Evolutionary conservation across 1,140 invertebrate genomes (phyloP).

Genomic region (Asobara japonica): DNA sequence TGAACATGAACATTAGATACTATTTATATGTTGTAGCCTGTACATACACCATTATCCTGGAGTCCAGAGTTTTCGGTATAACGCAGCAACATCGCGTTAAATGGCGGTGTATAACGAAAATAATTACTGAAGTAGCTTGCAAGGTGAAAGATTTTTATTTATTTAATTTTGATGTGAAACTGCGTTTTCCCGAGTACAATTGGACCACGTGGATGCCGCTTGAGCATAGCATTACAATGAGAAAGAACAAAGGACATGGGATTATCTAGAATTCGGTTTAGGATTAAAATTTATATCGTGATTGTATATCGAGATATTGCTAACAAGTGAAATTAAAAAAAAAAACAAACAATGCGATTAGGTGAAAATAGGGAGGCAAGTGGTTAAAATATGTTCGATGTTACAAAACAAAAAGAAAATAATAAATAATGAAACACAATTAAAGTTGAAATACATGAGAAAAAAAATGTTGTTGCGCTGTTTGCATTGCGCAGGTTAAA

Average conservation of each 20-base stretch:
- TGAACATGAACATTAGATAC: slow-evolving; percentile 41
- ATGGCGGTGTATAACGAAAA: not conserved
- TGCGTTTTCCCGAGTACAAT: not conserved
- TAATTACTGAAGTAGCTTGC: not conserved
- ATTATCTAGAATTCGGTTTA: slow-evolving; percentile 37
- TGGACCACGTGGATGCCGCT: slow-evolving; percentile 16
- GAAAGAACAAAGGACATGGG: slow-evolving; percentile 6
- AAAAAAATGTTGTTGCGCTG: slow-evolving; percentile 41
- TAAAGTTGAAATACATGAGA: slow-evolving; percentile 18
- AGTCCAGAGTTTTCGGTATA: not conserved
- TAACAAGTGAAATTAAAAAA: slow-evolving; percentile 25
- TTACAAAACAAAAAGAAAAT: slow-evolving; percentile 23
- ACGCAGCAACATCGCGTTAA: not conserved
- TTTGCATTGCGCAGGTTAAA: slow-evolving; percentile 45
- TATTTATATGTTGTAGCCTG: slow-evolving; percentile 52
- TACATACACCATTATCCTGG: slow-evolving; percentile 43
- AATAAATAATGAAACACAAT: slow-evolving; percentile 19
- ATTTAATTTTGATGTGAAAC: not conserved
- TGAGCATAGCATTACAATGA: slow-evolving; percentile 27
- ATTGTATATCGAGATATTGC: slow-evolving; percentile 43
- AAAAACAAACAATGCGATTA: not conserved
- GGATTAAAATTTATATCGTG: slow-evolving; percentile 47
- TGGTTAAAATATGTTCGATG: slow-evolving; percentile 37
- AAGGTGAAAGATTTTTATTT: not conserved
- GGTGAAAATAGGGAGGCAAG: slow-evolving; percentile 18